A percentile compares a stretch with the other conserved stretches of the same genome.
Conservation (phyloP, 2,797 vertebrate genomes). For the Stomatorhinus walkeri region DNA sequence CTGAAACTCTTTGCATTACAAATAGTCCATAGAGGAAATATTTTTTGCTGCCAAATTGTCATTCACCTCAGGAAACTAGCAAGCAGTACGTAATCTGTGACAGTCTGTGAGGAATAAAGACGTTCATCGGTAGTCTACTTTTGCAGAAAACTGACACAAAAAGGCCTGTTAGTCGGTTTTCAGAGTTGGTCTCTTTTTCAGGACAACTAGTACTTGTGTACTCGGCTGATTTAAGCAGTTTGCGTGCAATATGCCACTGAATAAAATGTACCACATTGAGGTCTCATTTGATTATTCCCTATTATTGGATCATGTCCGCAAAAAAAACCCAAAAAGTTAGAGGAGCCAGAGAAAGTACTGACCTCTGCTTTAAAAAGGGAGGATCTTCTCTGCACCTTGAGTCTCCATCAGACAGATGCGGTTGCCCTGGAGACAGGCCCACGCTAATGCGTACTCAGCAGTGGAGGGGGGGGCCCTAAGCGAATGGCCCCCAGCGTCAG, state of each 20-base stretch:
- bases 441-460: neutral
- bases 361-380: neutral
- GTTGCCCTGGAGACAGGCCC: constrained; percentile 19
- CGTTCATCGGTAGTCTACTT: neutral
- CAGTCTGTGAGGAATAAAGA: neutral
- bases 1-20: neutral
- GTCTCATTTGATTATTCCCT: neutral
- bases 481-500: neutral
- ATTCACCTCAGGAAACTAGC: neutral
- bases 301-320: neutral
- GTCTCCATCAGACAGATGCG: neutral
- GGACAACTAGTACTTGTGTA: neutral
- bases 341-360: neutral
- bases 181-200: neutral
- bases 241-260: neutral
- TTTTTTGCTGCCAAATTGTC: neutral
- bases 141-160: neutral
- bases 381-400: constrained; percentile 15
- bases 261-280: neutral
- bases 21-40: neutral
- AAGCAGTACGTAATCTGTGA: neutral
- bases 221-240: neutral
- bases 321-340: neutral
- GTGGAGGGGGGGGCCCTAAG: neutral
- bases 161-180: neutral